Base-by-base conservation (phyloP, 1,140 invertebrate genomes). In the Drosophila ironensis region DNA sequence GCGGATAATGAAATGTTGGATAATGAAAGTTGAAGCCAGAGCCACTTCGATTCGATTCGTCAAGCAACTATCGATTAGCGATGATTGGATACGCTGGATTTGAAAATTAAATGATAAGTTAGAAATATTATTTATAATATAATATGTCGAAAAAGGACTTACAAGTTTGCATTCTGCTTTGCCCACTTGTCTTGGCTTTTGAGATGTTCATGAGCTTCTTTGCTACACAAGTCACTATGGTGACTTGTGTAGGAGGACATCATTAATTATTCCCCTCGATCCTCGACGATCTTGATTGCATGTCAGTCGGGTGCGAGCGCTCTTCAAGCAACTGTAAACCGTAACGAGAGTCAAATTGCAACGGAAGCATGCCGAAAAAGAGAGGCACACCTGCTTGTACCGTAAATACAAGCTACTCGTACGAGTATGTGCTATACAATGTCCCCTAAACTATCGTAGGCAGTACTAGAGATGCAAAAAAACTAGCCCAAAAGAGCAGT, bases 111-210 rank as follows among this genome's bases (percentile, higher is more conserved):
- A 22, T 22, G 20, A 22, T 22, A n/a, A n/a, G n/a, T n/a, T n/a
- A n/a, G n/a, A n/a, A n/a, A n/a, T n/a, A n/a, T n/a, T n/a, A n/a
- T n/a, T n/a, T 38, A 54, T 37, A 38, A n/a, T n/a, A n/a, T n/a
- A 53, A 67, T 44, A 35, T 35, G 78, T 78, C 78, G 80, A 73
- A 86, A 74, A 86, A 78, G 80, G 80, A 78, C 78, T 84, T 84
- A 84, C 64, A 78, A 82, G 50, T 86, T 84, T 60, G n/a, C 19
- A 56, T 54, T 50, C 60, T 42, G 38, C 56, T 63, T 44, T 57
- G 45, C 53, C 72, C 51, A 78, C 70, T 84, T 78, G 64, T 67
- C 54, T 68, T 25, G 57, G 64, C 64, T 71, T 74, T 78, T 64
- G 74, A 78, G 73, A 61, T 67, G 48, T 66, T 69, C 47, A 35